Percentiles rank a stretch among this genome's conserved stretches.
phyloP scores from a whole-genome alignment of 2,888 invertebrate species.

The Polyommatus iphigenia region DNA sequence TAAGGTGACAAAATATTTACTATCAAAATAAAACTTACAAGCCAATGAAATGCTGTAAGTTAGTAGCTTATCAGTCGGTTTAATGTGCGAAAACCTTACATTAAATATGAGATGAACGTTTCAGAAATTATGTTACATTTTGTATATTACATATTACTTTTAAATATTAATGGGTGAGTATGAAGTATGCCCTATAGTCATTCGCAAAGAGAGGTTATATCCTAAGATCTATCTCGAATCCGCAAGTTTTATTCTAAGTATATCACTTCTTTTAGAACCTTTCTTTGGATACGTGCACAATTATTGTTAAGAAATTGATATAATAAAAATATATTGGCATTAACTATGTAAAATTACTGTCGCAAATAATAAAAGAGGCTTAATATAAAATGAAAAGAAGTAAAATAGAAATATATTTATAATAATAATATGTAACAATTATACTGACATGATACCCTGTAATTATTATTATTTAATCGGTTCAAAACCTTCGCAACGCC shows the following conservation, averaged over 20 bases:
- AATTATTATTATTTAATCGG: not conserved
- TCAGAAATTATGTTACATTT: not conserved
- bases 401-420: not conserved
- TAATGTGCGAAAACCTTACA: not conserved
- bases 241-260: not conserved
- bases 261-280: not conserved
- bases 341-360: not conserved
- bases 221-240: not conserved
- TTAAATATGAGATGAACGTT: not conserved
- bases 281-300: not conserved
- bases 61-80: not conserved
- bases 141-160: not conserved
- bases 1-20: too few species aligned
- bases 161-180: not conserved
- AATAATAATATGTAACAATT: not conserved
- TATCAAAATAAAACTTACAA: not conserved
- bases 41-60: not conserved
- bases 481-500: not conserved
- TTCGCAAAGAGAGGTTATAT: not conserved
- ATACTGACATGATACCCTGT: not conserved
- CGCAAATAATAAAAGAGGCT: not conserved
- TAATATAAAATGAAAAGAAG: not conserved
- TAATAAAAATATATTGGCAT: not conserved
- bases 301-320: not conserved
- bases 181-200: not conserved